Evolutionary conservation across 2,797 vertebrate genomes (phyloP).

Genomic region (Melanotaenia nigrans): DNA sequence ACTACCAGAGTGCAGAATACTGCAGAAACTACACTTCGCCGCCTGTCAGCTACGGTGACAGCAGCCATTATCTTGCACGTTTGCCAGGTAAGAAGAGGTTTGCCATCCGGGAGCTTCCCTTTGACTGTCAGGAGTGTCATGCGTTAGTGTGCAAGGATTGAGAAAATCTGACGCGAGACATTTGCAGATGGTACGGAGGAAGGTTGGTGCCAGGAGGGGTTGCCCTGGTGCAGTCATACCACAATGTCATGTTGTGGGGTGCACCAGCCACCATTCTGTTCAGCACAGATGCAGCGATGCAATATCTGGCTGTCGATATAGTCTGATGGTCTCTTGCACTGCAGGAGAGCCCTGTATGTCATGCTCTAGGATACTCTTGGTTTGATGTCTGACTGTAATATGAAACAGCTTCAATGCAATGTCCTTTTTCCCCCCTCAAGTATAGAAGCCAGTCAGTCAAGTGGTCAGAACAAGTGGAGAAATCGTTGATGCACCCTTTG

Average conservation of each 20-base stretch:
- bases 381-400: slow-evolving; percentile 25
- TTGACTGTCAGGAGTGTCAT: slow-evolving; percentile 32
- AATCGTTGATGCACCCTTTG: slow-evolving; percentile 12
- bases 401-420: slow-evolving; percentile 29
- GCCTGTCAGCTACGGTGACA: slow-evolving; percentile 75
- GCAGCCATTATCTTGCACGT: slow-evolving; percentile 80
- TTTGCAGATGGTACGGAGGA: slow-evolving; percentile 37
- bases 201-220: slow-evolving; percentile 43
- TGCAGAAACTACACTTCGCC: slow-evolving; percentile 78
- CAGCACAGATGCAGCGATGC: slow-evolving; percentile 54
- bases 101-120: slow-evolving; percentile 13
- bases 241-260: slow-evolving; percentile 42
- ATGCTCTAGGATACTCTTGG: slow-evolving; percentile 16
- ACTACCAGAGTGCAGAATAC: slow-evolving; percentile 79
- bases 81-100: slow-evolving; percentile 79
- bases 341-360: slow-evolving; percentile 6
- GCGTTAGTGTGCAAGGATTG: slow-evolving; percentile 50
- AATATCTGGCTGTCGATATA: slow-evolving; percentile 46
- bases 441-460: neutral
- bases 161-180: slow-evolving; percentile 33
- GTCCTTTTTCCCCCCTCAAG: slow-evolving; percentile 22
- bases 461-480: slow-evolving; percentile 16
- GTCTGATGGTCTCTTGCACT: slow-evolving; percentile 6
- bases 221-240: slow-evolving; percentile 38
- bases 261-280: slow-evolving; percentile 30